phyloP scores from a whole-genome alignment of 2,888 invertebrate genomes.

The Diabrotica balteata region DNA sequence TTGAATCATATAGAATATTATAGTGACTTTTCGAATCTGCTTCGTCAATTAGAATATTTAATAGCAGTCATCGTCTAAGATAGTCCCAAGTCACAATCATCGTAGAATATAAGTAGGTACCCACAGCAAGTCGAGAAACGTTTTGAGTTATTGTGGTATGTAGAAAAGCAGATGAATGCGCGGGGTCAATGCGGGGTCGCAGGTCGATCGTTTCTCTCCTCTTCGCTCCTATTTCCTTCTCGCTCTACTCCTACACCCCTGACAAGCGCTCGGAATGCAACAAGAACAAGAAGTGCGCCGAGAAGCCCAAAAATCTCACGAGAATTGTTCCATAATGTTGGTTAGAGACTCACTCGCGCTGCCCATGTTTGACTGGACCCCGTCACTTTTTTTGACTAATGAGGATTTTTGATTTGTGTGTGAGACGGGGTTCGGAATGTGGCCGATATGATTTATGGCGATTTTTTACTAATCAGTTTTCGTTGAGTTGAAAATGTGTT shows the following conservation, averaged over 20 bases:
- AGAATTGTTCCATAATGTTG: conserved; percentile 15
- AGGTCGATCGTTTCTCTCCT: conserved; percentile 31
- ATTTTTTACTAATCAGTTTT: too few species aligned
- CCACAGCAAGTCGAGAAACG: conserved; percentile 19
- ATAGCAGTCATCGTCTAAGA: neutral
- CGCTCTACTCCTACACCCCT: conserved; percentile 30
- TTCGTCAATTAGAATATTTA: too few species aligned
- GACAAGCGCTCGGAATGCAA: conserved; percentile 22
- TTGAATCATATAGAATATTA: neutral
- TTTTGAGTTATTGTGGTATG: conserved; percentile 36
- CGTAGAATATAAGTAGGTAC: neutral
- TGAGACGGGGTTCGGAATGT: neutral
- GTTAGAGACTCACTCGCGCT: conserved; percentile 4
- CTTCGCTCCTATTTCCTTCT: conserved; percentile 10
- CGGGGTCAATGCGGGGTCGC: conserved; percentile 39
- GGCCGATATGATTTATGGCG: too few species aligned
- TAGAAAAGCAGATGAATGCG: conserved; percentile 33
- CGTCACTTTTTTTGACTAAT: conserved; percentile 3
- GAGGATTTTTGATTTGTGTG: conserved; percentile 18
- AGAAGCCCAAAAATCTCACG: conserved; percentile 25
- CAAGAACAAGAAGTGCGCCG: conserved; percentile 15
- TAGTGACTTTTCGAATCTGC: too few species aligned
- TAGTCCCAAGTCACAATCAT: conserved; percentile 8
- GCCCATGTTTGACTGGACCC: conserved; percentile 13
- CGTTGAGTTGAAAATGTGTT: too few species aligned